Percentiles rank a stretch among this genome's conserved stretches.
phyloP scores from a whole-genome alignment of 1,140 invertebrate species.

The Phymastichus coffea region DNA sequence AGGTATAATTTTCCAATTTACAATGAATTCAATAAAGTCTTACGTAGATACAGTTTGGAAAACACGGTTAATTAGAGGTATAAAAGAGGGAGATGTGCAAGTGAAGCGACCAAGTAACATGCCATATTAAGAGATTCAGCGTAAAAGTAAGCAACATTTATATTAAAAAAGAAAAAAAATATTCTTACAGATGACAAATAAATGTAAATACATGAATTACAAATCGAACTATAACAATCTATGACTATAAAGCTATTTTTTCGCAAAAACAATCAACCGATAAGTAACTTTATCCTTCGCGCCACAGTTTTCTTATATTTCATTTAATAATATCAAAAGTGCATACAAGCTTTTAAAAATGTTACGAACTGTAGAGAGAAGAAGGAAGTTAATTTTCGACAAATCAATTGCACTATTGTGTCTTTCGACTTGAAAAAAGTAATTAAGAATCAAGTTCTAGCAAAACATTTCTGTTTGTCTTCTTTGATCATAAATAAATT shows the following conservation, averaged over 20 bases:
- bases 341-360: slow-evolving; percentile 5
- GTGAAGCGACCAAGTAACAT: slow-evolving; percentile 30
- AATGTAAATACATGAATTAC: slow-evolving; percentile 15
- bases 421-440: slow-evolving; percentile 33
- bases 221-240: slow-evolving; percentile 26
- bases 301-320: slow-evolving; percentile 16
- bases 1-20: not conserved
- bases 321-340: slow-evolving; percentile 4
- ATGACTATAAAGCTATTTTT: slow-evolving; percentile 14
- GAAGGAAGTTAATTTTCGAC: slow-evolving; percentile 14
- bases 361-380: slow-evolving; percentile 18
- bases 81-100: slow-evolving; percentile 11
- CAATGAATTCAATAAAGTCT: not conserved
- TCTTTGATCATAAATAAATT: no score
- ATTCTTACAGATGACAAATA: slow-evolving; percentile 4
- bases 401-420: slow-evolving; percentile 42
- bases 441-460: slow-evolving; percentile 41
- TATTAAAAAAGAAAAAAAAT: slow-evolving; percentile 22
- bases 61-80: no score
- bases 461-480: slow-evolving; percentile 32
- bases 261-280: slow-evolving; percentile 15
- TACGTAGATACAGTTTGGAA: no score
- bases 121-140: slow-evolving; percentile 29
- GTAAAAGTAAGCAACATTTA: slow-evolving; percentile 27
- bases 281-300: slow-evolving; percentile 10